Percentiles rank a stretch among this genome's conserved stretches.
Conservation (phyloP, 2,797 vertebrate species). For the Eulemur rubriventer region DNA sequence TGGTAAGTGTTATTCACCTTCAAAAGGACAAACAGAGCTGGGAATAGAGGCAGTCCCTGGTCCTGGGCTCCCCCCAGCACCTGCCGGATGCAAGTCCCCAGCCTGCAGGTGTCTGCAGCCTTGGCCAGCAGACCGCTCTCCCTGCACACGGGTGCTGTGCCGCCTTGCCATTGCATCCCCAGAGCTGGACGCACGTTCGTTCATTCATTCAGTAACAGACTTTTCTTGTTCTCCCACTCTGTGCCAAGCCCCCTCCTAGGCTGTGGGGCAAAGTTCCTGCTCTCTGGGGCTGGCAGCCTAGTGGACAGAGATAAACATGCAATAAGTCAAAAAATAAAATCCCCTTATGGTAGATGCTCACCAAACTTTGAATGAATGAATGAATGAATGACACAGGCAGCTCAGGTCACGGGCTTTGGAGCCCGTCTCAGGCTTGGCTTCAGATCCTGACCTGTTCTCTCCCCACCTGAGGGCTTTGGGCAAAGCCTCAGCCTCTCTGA, state of each 20-base stretch:
- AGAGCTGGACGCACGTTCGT: not conserved
- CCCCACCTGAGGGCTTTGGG: not conserved
- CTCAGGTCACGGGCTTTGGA: not conserved
- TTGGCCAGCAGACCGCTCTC: not conserved
- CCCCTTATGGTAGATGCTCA: fast-evolving
- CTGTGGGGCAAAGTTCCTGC: not conserved
- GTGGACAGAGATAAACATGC: not conserved
- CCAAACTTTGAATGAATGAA: not conserved
- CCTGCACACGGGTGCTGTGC: fast-evolving
- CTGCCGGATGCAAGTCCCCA: not conserved
- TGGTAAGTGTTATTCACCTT: not conserved
- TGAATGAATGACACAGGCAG: not conserved
- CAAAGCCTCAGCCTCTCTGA: not conserved
- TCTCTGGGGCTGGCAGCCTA: not conserved
- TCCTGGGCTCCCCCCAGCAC: not conserved
- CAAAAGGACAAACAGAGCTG: not conserved
- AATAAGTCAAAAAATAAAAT: fast-evolving
- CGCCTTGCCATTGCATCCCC: not conserved
- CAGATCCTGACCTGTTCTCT: not conserved
- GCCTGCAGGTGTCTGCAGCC: not conserved
- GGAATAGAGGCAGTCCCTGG: not conserved
- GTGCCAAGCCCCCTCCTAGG: not conserved
- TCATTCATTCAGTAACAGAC: not conserved
- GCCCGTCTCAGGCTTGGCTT: not conserved
- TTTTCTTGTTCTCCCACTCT: not conserved